Conservation (phyloP, 2,888 invertebrate genomes). For the Chirona hameri region DNA sequence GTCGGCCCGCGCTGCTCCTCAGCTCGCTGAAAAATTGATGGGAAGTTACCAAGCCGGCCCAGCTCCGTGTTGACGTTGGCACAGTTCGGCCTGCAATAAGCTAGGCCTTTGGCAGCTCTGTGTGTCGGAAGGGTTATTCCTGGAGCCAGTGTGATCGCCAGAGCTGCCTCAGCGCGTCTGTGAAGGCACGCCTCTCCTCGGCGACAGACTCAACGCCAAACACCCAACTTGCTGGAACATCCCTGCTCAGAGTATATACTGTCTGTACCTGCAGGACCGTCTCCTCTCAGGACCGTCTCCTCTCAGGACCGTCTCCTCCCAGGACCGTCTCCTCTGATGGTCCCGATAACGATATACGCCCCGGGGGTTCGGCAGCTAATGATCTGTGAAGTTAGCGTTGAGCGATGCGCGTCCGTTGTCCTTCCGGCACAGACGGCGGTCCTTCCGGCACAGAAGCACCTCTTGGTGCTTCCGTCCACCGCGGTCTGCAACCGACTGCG, state of each 20-base stretch:
- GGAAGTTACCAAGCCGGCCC: not conserved
- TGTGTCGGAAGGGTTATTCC: conserved; percentile 9
- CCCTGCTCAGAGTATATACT: no score
- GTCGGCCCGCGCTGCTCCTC: not conserved
- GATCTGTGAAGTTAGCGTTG: not conserved
- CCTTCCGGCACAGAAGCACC: not conserved
- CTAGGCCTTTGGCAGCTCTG: conserved; percentile 11
- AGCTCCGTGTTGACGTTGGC: not conserved
- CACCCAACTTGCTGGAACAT: no score
- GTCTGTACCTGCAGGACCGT: no score
- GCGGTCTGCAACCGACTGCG: not conserved
- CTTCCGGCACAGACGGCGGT: not conserved
- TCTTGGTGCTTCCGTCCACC: not conserved
- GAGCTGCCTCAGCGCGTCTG: not conserved
- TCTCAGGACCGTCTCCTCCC: no score
- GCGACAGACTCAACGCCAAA: no score
- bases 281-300: no score
- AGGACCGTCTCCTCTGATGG: no score
- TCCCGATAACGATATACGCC: no score
- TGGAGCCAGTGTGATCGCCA: not conserved
- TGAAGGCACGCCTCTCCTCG: no score
- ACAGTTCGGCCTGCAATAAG: not conserved
- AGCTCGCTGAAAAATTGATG: not conserved
- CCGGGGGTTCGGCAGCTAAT: not conserved
- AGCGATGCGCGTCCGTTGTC: not conserved